Conservation (phyloP, 2,888 invertebrate species). For the Dinocampus coccinellae region DNA sequence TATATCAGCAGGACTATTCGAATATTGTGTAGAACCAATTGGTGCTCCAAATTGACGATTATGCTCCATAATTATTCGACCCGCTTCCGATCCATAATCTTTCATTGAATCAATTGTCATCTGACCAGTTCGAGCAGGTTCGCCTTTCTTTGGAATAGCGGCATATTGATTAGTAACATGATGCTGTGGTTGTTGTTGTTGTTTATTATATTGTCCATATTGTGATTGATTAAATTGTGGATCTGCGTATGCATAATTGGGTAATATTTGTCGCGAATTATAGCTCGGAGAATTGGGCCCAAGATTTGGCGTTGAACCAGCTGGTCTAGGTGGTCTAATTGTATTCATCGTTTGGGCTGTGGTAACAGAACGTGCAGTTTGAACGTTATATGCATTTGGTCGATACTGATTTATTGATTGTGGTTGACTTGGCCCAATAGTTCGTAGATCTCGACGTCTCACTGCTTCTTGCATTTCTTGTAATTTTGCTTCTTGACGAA, state of each 20-base stretch:
- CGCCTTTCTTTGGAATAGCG: constrained; percentile 47
- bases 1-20: constrained; percentile 48
- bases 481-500: constrained; percentile 76
- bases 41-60: constrained; percentile 49
- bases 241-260: constrained; percentile 57
- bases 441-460: constrained; percentile 71
- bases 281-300: constrained; percentile 56
- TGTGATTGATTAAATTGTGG: constrained; percentile 52
- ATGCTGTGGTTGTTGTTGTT: constrained; percentile 33
- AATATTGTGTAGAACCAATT: constrained; percentile 51
- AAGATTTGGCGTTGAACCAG: constrained; percentile 63
- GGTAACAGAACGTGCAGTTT: constrained; percentile 50
- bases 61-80: constrained; percentile 49
- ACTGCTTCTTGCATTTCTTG: constrained; percentile 88
- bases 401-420: constrained; percentile 55
- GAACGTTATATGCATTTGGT: constrained; percentile 51
- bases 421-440: constrained; percentile 50
- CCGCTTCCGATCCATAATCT: constrained; percentile 48
- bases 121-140: constrained; percentile 37
- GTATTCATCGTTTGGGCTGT: constrained; percentile 55
- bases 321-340: constrained; percentile 53
- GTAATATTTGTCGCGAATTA: constrained; percentile 41
- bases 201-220: constrained; percentile 58
- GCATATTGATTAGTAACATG: constrained; percentile 52
- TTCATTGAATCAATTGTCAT: constrained; percentile 31